Base-by-base conservation (phyloP, 2,797 vertebrate species). In the Perodicticus potto region DNA sequence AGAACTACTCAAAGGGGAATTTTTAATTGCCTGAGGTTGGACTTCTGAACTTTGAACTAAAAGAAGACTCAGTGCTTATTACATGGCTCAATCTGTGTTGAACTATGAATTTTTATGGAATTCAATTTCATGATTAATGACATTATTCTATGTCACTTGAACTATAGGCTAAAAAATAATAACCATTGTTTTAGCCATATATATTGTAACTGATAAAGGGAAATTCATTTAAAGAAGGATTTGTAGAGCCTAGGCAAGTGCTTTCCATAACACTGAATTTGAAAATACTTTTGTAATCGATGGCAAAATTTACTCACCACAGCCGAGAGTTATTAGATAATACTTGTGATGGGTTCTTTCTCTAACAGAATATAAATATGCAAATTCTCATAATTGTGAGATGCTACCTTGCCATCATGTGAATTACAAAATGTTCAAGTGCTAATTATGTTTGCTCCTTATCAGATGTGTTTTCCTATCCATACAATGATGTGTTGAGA, bases 301-400 rank as follows among this genome's bases (percentile, higher is more conserved):
- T 61, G 55, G 32, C 17, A 94, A 91, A 93, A 93, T 65, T 91
- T 91, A 94, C 27, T 59, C 81, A 92, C 29, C 29, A 72, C 27
- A 45, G 29, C 25, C 19, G 73, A 32, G 14, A 94, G 4, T 86
- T 63, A 72, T 77, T 95, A 83, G 49, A 53, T 16, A 53, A 53
- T 16, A 63, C 10, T 43, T 72, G 27, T 53, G 37, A 37, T 13
- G 2, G 80, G 59, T 61, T 49, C 76, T 84, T 53, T 72, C 8
- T 43, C 37, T 8, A 69, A 77, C 5, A 45, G 20, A 89, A 90
- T 89, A 74, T 63, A 91, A 94, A 83, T 80, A 70, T 22, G 17
- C 22, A 80, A 86, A 96, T 93, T 53, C 10, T 17, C 32, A 74
- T 53, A 25, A 74, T 25, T n/a, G 45, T 3, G 10, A 95, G 17